phyloP scores from a whole-genome alignment of 2,888 invertebrate species.

The Cetonia aurata region DNA sequence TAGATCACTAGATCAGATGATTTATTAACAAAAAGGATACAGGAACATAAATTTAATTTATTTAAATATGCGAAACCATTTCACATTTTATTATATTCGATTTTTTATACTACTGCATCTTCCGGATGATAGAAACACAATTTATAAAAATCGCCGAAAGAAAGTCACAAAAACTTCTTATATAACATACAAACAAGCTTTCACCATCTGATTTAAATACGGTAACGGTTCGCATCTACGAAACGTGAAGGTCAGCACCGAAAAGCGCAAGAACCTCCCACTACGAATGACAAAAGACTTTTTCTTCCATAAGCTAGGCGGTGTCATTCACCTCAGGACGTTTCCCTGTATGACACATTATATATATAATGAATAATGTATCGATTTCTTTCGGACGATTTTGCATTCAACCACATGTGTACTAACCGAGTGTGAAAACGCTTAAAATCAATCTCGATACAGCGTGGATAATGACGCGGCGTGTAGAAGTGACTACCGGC shows the following conservation, averaged over 20 bases:
- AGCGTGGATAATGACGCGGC: slow-evolving; percentile 27
- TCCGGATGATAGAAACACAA: too few species aligned
- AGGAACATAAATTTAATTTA: too few species aligned
- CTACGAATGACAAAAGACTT: background rate
- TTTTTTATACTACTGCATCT: too few species aligned
- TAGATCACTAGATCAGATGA: too few species aligned
- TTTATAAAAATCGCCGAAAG: too few species aligned
- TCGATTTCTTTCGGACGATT: slow-evolving; percentile 23
- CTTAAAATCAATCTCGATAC: slow-evolving; percentile 22
- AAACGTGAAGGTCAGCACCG: slow-evolving; percentile 1
- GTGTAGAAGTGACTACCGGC: slow-evolving; percentile 3
- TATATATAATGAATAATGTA: slow-evolving; percentile 28
- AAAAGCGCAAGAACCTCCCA: background rate
- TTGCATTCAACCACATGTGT: slow-evolving; percentile 22
- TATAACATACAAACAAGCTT: slow-evolving; percentile 10
- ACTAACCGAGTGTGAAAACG: slow-evolving; percentile 31
- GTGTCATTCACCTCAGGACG: slow-evolving; percentile 6
- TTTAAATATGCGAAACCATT: too few species aligned
- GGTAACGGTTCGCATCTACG: background rate
- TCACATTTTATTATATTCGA: too few species aligned
- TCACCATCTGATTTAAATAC: slow-evolving; percentile 1
- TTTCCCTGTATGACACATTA: background rate
- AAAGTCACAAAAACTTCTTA: background rate
- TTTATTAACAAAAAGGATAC: too few species aligned
- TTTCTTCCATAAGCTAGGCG: background rate